Evolutionary conservation across 2,797 vertebrate species (phyloP), one percentile per base, ranked within the genome.

Genomic region (Sebastes alutus): DNA sequence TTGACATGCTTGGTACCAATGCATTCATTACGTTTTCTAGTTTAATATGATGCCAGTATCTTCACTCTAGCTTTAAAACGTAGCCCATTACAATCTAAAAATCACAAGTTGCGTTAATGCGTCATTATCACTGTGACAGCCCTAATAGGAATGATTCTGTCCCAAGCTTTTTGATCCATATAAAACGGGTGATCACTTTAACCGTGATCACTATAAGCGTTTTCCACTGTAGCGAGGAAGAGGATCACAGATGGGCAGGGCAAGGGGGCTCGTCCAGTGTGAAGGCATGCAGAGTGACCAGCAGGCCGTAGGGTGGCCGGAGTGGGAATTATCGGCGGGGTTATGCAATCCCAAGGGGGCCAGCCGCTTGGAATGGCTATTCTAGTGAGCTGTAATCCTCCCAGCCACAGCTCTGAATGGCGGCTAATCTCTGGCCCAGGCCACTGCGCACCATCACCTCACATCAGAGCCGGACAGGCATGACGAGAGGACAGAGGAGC

Each of bases 361-460:
- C 78, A 58, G 70, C 62, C 69, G 73, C 89, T 81, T 23, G 81
- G 72, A 77, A 56, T 65, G 55, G 56, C 89, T 90, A 85, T 93
- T 94, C 83, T 88, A 80, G 86, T 84, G 75, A 78, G 78, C 86
- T 85, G 89, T 94, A 93, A 94, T 95, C 89, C 92, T 86, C 84
- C 79, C 70, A 72, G 66, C 85, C 87, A 38, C 74, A 72, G 78
- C 82, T 87, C 84, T 91, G 89, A 92, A 92, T 88, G 91, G 89
- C 77, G 9, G 65, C 89, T 94, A 95, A 95, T 93, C 92, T 94
- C 83, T 78, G 87, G 87, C 88, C 87, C 75, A 76, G 80, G 66
- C 88, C 86, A 81, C 86, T 89, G 90, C 89, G 72, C 78, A 84
- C 88, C 89, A 91, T 92, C 91, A 87, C 81, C 84, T 89, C 88